Conservation (phyloP, 2,888 invertebrate genomes). For the Sialis lutaria region DNA sequence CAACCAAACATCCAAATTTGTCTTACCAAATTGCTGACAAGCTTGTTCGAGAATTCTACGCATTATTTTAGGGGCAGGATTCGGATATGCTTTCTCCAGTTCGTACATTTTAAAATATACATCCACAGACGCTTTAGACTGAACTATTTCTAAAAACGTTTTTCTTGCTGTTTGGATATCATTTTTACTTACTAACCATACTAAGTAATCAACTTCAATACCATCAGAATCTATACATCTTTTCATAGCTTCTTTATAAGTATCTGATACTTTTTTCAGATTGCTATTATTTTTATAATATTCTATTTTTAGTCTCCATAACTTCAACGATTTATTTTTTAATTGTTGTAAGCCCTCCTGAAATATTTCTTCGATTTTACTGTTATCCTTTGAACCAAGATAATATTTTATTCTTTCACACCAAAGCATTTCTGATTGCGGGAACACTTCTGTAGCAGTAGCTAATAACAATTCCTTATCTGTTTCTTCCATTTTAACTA, state of each 20-base stretch:
- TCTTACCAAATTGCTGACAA: not conserved
- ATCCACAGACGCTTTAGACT: not conserved
- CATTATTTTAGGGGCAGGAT: not conserved
- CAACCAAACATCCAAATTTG: not conserved
- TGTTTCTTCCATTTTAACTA: not conserved
- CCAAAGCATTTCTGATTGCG: not conserved
- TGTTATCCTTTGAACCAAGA: not conserved
- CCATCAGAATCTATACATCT: too few species aligned
- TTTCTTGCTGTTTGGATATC: not conserved
- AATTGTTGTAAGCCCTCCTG: not conserved
- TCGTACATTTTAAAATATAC: not conserved
- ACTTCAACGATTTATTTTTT: not conserved
- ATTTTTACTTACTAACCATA: not conserved
- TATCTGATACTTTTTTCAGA: not conserved
- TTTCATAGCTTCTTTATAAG: not conserved
- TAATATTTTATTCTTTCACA: not conserved
- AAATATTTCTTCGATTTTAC: not conserved
- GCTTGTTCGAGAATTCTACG: not conserved
- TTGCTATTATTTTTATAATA: not conserved
- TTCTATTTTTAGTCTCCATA: not conserved
- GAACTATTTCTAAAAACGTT: not conserved
- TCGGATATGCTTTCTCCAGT: not conserved
- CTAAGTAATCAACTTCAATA: not conserved
- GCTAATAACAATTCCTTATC: not conserved
- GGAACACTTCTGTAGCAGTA: not conserved